Percentiles rank a stretch among this genome's conserved stretches.
Evolutionary conservation across 2,797 vertebrate genomes (phyloP).

Genomic region (Malacoctenus gilli): DNA sequence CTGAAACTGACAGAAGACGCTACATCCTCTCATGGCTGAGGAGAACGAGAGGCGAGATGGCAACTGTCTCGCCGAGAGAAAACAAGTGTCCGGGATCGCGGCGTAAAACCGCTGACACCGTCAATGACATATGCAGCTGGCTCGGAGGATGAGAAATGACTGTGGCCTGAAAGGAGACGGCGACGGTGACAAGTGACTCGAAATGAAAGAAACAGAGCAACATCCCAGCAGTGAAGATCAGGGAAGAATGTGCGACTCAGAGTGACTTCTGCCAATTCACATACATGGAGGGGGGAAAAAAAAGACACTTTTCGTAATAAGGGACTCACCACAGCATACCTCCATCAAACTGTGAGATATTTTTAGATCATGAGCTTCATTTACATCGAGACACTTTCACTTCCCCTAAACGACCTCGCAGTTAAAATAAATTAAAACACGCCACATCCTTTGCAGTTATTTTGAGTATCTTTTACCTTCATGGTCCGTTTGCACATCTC

Average conservation of each 20-base stretch:
- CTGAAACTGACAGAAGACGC: conserved; percentile 51
- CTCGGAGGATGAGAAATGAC: conserved; percentile 41
- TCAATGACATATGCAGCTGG: conserved; percentile 34
- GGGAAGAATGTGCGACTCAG: not conserved
- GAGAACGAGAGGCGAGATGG: conserved; percentile 51
- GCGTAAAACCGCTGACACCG: conserved; percentile 21
- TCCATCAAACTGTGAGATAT: too few relatives aligned
- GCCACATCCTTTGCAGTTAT: too few relatives aligned
- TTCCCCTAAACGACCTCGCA: too few relatives aligned
- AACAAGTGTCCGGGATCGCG: conserved; percentile 23
- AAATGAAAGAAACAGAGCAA: conserved; percentile 23
- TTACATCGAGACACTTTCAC: conserved; percentile 16
- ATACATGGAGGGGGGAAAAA: too few relatives aligned
- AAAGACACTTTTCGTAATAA: too few relatives aligned
- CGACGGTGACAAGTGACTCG: conserved; percentile 34
- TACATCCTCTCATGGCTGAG: conserved; percentile 44
- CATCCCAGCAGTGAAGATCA: conserved; percentile 2
- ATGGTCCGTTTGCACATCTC: too few relatives aligned
- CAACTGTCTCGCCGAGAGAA: conserved; percentile 50
- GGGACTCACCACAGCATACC: too few relatives aligned
- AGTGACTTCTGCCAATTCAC: conserved; percentile 6
- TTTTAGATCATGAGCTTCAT: too few relatives aligned
- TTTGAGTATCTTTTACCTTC: too few relatives aligned
- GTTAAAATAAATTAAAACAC: too few relatives aligned
- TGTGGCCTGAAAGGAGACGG: conserved; percentile 28